Conservation (phyloP, 1,140 invertebrate genomes). For the Brachionus calyciflorus region DNA sequence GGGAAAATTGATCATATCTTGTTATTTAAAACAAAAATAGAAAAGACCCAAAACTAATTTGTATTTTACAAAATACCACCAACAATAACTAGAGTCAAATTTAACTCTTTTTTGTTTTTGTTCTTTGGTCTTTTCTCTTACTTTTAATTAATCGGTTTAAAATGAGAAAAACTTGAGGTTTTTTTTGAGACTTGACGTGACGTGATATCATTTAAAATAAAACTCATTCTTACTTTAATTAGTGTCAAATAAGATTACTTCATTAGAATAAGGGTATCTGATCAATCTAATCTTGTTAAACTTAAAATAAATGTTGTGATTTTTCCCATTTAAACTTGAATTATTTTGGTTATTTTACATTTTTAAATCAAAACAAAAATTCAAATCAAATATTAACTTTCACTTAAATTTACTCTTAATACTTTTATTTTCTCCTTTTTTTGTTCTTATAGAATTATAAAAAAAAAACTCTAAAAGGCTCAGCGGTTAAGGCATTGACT, state of each 20-base stretch:
- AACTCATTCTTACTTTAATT: not conserved
- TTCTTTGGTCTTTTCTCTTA: not conserved
- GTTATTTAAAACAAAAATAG: constrained; percentile 1
- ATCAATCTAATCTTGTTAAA: not conserved
- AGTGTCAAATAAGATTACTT: constrained; percentile 15
- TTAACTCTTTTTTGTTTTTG: not conserved
- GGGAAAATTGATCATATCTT: constrained; percentile 39
- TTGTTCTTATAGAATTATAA: no score
- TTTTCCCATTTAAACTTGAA: constrained; percentile 1
- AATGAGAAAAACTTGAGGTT: not conserved
- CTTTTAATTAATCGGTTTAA: constrained; percentile 18
- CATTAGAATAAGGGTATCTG: constrained; percentile 15
- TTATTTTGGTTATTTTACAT: not conserved
- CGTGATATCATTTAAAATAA: constrained; percentile 7
- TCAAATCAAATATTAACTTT: no score
- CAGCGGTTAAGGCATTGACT: no score
- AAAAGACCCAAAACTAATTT: not conserved
- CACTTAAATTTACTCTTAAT: no score
- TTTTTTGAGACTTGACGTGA: constrained; percentile 33
- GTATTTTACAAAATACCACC: constrained; percentile 1
- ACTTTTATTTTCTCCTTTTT: no score
- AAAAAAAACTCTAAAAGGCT: no score
- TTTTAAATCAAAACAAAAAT: no score
- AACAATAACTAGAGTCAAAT: constrained; percentile 7
- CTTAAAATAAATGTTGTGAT: constrained; percentile 20